Evolutionary conservation across 2,113 vertebrate species (phyloP).

Genomic region (Vidua macroura): DNA sequence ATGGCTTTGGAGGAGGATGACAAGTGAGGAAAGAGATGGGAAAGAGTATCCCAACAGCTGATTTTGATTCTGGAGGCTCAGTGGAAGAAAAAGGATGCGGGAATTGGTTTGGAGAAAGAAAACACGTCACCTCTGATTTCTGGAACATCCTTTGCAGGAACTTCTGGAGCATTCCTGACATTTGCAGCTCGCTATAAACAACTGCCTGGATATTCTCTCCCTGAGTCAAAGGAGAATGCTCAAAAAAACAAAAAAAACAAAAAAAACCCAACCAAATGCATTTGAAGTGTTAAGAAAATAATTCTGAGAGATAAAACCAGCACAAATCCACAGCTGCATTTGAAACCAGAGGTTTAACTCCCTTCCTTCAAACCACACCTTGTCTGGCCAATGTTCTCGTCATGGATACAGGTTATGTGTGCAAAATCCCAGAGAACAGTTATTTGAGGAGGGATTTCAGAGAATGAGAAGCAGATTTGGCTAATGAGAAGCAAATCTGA

Average conservation of each 20-base stretch:
- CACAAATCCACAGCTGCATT: neutral
- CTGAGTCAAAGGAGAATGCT: neutral
- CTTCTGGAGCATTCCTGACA: conserved; percentile 10
- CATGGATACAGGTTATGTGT: fast-evolving
- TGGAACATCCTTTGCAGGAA: neutral
- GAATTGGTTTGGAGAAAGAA: neutral
- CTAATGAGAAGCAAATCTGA: neutral
- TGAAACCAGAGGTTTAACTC: neutral
- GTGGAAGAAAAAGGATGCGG: fast-evolving
- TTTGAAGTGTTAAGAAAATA: neutral
- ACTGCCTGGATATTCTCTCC: neutral
- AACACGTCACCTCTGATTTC: neutral
- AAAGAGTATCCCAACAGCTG: neutral
- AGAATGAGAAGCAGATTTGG: neutral
- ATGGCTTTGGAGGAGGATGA: neutral
- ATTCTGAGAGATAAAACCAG: neutral
- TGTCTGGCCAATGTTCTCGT: neutral
- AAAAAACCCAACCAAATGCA: neutral
- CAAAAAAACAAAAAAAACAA: neutral
- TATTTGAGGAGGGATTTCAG: neutral
- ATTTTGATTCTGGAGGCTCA: neutral
- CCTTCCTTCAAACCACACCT: neutral
- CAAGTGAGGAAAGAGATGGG: neutral
- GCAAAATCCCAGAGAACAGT: neutral
- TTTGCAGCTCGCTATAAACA: neutral